Percentiles rank a stretch among this genome's conserved stretches.
Evolutionary conservation across 2,888 invertebrate genomes (phyloP).

Genomic region (Idaea dimidiata): DNA sequence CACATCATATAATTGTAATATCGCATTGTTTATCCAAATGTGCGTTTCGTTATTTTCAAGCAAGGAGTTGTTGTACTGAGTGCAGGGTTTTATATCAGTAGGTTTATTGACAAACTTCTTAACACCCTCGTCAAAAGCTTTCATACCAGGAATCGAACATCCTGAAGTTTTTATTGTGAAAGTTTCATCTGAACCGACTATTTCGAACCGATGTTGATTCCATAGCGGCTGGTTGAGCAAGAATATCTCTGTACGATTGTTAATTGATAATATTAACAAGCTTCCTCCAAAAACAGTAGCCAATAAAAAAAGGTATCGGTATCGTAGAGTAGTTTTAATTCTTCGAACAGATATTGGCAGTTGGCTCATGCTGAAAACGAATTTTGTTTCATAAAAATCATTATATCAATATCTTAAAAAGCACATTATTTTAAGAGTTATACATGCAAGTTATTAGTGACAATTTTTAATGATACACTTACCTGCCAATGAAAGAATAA

Average conservation of each 20-base stretch:
- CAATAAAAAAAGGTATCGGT: constrained; percentile 60
- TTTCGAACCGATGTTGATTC: constrained; percentile 37
- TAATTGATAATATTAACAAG: constrained; percentile 58
- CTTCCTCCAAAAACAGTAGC: constrained; percentile 57
- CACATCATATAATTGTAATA: constrained; percentile 73
- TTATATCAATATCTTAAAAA: background rate
- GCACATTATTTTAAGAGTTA: background rate
- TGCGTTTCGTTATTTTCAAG: constrained; percentile 81
- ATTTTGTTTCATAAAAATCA: constrained; percentile 1
- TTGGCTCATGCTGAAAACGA: constrained; percentile 59
- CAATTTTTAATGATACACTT: constrained; percentile 12
- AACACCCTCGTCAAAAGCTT: constrained; percentile 81
- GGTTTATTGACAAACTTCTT: constrained; percentile 76
- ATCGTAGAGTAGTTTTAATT: constrained; percentile 44
- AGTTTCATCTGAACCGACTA: constrained; percentile 40
- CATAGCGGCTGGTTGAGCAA: constrained; percentile 42
- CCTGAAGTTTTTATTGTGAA: constrained; percentile 83
- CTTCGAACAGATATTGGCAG: constrained; percentile 35
- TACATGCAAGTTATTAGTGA: background rate
- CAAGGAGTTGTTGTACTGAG: constrained; percentile 72
- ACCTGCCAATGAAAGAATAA: constrained; percentile 16
- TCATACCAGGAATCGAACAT: constrained; percentile 84
- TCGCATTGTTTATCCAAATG: constrained; percentile 75
- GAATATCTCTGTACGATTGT: constrained; percentile 50
- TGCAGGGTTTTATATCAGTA: constrained; percentile 72